phyloP scores from a whole-genome alignment of 2,888 invertebrate species.

The Spatulosminthurus flaviceps region DNA sequence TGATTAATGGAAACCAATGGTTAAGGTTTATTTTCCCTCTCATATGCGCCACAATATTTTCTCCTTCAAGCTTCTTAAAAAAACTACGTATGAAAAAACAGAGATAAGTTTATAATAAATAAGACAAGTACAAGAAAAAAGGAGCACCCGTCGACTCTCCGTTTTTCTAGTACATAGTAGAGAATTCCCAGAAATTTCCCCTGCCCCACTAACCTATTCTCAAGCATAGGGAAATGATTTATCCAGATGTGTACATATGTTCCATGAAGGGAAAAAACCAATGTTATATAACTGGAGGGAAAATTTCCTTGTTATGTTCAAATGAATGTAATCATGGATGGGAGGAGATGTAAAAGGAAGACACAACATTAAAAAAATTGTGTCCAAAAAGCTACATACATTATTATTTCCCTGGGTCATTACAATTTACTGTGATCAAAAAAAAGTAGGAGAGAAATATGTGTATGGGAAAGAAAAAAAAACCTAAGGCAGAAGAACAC shows the following conservation, averaged over 20 bases:
- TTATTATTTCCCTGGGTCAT: background rate
- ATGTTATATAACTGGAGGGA: too few relatives aligned
- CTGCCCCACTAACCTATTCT: constrained; percentile 43
- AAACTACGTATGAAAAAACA: background rate
- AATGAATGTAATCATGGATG: too few relatives aligned
- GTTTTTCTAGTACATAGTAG: background rate
- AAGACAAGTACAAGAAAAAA: background rate
- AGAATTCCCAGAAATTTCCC: constrained; percentile 21
- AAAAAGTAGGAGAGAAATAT: background rate
- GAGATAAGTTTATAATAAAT: background rate
- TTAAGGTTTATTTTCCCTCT: background rate
- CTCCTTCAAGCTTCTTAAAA: background rate
- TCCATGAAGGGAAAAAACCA: too few relatives aligned
- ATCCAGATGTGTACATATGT: background rate
- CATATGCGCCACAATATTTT: background rate
- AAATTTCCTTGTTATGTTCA: too few relatives aligned
- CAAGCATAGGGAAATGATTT: background rate
- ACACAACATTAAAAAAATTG: background rate
- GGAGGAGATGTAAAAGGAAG: too few relatives aligned
- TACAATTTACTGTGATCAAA: too few relatives aligned
- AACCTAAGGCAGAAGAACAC: background rate
- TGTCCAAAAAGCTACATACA: background rate
- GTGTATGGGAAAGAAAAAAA: background rate
- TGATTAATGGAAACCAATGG: background rate
- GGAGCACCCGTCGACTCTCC: background rate